Conservation (phyloP, 2,113 vertebrate genomes). For the Recurvirostra avosetta region DNA sequence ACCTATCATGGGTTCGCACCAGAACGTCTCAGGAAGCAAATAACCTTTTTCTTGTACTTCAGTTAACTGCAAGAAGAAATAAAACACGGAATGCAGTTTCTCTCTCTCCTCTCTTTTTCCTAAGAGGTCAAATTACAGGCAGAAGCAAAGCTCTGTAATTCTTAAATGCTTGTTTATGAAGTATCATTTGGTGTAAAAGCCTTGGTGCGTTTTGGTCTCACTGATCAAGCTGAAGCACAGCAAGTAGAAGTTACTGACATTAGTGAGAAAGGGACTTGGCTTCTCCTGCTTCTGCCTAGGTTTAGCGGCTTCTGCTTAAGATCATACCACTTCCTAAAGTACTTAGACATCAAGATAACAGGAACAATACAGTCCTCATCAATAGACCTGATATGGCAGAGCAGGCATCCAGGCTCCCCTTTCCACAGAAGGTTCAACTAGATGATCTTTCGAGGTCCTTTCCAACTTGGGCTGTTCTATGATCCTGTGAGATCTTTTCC, state of each 20-base stretch:
- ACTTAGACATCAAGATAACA: neutral
- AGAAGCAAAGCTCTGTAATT: neutral
- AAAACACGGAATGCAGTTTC: neutral
- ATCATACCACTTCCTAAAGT: neutral
- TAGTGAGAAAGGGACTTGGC: neutral
- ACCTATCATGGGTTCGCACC: too few relatives aligned
- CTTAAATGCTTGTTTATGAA: neutral
- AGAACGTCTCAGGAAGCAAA: neutral
- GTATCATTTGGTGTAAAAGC: neutral
- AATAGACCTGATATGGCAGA: neutral
- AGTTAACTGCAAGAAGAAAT: neutral
- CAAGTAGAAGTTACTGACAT: neutral
- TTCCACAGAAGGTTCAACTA: neutral
- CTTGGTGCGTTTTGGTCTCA: neutral
- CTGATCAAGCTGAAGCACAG: neutral
- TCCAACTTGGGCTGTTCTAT: neutral
- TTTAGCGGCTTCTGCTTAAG: neutral
- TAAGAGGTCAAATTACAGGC: neutral
- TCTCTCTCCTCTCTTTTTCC: neutral
- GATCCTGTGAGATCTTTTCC: neutral
- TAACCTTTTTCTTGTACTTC: neutral
- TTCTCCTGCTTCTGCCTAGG: neutral
- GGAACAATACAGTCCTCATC: neutral
- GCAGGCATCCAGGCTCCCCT: neutral
- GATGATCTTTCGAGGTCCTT: neutral